Evolutionary conservation across 23 tunicate genomes (phyloP).

Genomic region (Styela plicata): DNA sequence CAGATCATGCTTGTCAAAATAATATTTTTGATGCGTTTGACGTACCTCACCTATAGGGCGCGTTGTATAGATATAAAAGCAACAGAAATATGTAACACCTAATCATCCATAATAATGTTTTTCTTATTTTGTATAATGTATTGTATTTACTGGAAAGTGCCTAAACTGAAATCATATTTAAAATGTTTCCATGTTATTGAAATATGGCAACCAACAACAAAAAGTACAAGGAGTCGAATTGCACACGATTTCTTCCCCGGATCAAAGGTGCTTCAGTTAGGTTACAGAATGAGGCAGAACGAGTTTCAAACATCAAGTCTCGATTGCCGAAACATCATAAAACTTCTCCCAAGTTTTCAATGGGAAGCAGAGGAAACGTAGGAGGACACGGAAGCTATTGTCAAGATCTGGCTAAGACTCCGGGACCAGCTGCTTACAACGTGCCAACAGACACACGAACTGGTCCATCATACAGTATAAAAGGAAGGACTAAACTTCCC

Average conservation of each 20-base stretch:
- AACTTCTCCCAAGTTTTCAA: background rate
- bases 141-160: too few relatives aligned
- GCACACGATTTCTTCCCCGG: background rate
- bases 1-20: too few relatives aligned
- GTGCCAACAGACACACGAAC: background rate
- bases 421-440: slow-evolving; percentile 10
- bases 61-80: too few relatives aligned
- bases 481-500: background rate
- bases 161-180: too few relatives aligned
- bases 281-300: background rate
- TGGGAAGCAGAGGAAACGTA: background rate
- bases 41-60: too few relatives aligned
- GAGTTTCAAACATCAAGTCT: background rate
- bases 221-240: background rate
- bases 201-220: background rate
- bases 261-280: background rate
- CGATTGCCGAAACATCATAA: slow-evolving; percentile 4
- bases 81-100: too few relatives aligned
- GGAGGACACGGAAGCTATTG: slow-evolving; percentile 7
- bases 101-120: too few relatives aligned
- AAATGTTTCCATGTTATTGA: too few relatives aligned
- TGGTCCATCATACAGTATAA: slow-evolving; percentile 3
- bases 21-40: too few relatives aligned
- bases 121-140: too few relatives aligned
- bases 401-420: background rate